Evolutionary conservation across 2,888 invertebrate genomes (phyloP).

Genomic region (Chalcosyrphus nemorum): DNA sequence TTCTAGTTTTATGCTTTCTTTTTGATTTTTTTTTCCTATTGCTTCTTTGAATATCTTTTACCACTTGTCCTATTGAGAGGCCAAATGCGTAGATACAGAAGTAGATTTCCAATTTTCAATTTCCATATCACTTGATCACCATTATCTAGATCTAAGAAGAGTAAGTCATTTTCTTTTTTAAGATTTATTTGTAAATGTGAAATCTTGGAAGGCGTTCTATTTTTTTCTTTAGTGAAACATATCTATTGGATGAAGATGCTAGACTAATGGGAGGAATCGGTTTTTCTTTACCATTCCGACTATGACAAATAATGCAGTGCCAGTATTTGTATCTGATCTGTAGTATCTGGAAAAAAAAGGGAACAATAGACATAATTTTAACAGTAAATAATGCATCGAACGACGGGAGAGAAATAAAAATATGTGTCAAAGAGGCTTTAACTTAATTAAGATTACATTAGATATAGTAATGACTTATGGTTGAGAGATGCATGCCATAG

Average conservation of each 20-base stretch:
- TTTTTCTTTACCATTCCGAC: constrained; percentile 1
- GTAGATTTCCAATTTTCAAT: constrained; percentile 63
- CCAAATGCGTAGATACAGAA: constrained; percentile 22
- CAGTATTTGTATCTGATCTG: background rate
- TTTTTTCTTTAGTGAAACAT: background rate
- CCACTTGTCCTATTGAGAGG: constrained; percentile 41
- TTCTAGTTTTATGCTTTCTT: constrained; percentile 64
- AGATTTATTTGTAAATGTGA: constrained; percentile 37
- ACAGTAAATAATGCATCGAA: background rate
- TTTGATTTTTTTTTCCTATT: constrained; percentile 20
- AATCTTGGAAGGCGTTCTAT: constrained; percentile 30
- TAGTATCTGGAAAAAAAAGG: background rate
- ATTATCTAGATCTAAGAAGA: background rate
- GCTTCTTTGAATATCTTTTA: background rate
- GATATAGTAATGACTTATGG: background rate
- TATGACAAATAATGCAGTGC: background rate
- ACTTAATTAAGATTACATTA: background rate
- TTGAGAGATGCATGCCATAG: background rate
- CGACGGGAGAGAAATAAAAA: background rate
- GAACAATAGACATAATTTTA: background rate
- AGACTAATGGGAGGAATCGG: constrained; percentile 15
- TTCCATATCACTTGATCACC: constrained; percentile 51
- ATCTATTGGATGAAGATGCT: constrained; percentile 16
- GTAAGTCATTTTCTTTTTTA: background rate
- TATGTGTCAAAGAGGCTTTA: background rate